Evolutionary conservation across 2,113 vertebrate genomes (phyloP).

Genomic region (Cygnus atratus): DNA sequence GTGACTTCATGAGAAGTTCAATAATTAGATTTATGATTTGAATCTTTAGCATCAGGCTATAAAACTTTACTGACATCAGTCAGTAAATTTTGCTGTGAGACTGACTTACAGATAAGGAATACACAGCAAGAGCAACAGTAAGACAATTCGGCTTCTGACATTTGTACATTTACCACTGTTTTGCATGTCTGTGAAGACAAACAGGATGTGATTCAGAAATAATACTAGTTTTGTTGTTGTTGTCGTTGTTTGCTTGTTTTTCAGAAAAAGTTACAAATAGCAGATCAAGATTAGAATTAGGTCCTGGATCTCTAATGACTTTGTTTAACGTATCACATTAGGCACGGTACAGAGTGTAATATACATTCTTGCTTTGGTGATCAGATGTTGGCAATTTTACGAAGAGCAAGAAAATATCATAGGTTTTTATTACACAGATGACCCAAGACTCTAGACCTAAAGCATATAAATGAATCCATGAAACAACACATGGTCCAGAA

Average conservation of each 20-base stretch:
- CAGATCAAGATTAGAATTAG: background rate
- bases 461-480: background rate
- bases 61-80: background rate
- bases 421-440: background rate
- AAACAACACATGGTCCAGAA: background rate
- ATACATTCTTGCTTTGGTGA: background rate
- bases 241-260: background rate
- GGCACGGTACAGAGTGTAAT: background rate
- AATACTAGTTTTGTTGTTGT: background rate
- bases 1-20: background rate
- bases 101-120: background rate
- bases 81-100: background rate
- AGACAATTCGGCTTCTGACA: background rate
- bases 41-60: background rate
- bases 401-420: background rate
- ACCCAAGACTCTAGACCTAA: background rate
- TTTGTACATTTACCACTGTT: background rate
- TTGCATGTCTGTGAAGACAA: background rate
- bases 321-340: background rate
- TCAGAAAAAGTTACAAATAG: background rate
- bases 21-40: background rate
- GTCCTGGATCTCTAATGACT: background rate
- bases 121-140: background rate
- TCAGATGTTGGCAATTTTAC: background rate
- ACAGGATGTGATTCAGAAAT: background rate